Percentiles rank a stretch among this genome's conserved stretches.
Evolutionary conservation across 2,113 vertebrate genomes (phyloP).

Genomic region (Capra hircus): DNA sequence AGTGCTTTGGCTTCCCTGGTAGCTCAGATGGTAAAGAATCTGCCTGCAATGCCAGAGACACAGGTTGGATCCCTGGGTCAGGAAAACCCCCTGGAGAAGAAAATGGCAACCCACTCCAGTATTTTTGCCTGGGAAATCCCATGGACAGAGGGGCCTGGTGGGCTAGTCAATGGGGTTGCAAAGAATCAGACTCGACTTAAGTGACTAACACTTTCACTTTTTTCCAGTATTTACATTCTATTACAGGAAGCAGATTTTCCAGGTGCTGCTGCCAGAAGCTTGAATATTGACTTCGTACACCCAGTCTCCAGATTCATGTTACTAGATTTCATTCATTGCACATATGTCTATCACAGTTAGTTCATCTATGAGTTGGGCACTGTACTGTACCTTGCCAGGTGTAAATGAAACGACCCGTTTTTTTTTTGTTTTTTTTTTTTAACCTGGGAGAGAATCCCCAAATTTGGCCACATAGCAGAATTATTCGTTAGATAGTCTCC

Average conservation of each 20-base stretch:
- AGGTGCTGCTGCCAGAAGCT: neutral
- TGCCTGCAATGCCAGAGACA: neutral
- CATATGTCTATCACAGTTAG: neutral
- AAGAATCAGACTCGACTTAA: neutral
- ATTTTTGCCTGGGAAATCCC: neutral
- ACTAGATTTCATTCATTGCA: conserved; percentile 16
- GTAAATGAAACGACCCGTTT: neutral
- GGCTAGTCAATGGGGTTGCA: neutral
- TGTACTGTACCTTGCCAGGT: neutral
- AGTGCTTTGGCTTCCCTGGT: neutral
- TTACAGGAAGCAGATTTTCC: conserved; percentile 25
- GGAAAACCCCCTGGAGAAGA: neutral
- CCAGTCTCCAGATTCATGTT: neutral
- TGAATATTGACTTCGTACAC: neutral
- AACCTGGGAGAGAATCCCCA: neutral
- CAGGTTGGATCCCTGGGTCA: neutral
- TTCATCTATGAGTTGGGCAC: neutral
- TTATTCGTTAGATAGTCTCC: neutral
- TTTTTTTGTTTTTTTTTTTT: neutral
- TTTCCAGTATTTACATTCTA: neutral
- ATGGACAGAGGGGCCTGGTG: neutral
- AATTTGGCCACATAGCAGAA: neutral
- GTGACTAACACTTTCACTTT: neutral
- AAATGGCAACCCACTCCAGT: neutral
- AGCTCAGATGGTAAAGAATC: neutral